Evolutionary conservation across 2,888 invertebrate genomes (phyloP).

Genomic region (Drosophila mimica): DNA sequence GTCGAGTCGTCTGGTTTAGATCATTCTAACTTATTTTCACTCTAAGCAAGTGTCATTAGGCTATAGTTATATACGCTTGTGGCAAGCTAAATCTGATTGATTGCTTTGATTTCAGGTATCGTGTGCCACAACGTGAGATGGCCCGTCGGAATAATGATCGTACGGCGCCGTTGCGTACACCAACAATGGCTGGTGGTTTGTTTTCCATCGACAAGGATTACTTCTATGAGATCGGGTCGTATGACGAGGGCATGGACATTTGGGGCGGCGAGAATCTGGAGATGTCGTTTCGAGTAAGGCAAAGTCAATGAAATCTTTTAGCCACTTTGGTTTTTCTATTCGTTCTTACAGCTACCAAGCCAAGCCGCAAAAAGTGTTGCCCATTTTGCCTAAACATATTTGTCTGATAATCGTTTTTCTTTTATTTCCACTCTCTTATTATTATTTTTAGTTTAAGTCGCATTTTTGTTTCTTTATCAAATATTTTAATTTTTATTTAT

Average conservation of each 20-base stretch:
- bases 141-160: conserved; percentile 96
- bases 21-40: neutral
- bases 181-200: conserved; percentile 99
- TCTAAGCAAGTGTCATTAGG: neutral
- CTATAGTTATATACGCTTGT: neutral
- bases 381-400: conserved; percentile 44
- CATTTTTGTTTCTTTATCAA: conserved; percentile 5
- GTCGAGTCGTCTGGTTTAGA: neutral
- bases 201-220: conserved; percentile 98
- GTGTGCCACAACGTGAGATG: conserved; percentile 98
- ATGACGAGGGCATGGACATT: conserved; percentile 99
- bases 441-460: conserved; percentile 28
- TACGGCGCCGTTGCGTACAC: conserved; percentile 96
- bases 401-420: conserved; percentile 19
- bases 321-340: conserved; percentile 46
- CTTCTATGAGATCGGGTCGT: conserved; percentile 98
- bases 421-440: conserved; percentile 11
- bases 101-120: conserved; percentile 89
- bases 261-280: conserved; percentile 91
- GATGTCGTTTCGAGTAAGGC: conserved; percentile 86
- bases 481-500: conserved; percentile 18
- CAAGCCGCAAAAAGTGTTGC: conserved; percentile 74
- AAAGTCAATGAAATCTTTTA: conserved; percentile 26
- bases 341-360: conserved; percentile 64
- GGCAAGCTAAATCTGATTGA: neutral